Percentiles rank a stretch among this genome's conserved stretches.
Evolutionary conservation across 2,113 vertebrate species (phyloP).

Genomic region (Setophaga coronata): DNA sequence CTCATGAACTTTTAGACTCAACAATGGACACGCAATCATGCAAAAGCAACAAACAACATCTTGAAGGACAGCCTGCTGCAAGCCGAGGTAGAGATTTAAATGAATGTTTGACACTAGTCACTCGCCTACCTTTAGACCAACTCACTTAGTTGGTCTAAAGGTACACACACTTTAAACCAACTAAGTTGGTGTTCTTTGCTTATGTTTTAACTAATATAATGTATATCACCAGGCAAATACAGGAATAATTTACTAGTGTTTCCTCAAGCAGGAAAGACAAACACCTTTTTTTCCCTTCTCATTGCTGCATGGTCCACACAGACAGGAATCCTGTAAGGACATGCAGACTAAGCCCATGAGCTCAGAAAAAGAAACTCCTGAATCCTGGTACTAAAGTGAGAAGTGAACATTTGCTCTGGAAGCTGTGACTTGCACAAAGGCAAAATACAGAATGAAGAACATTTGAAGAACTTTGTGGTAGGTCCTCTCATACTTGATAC

Average conservation of each 20-base stretch:
- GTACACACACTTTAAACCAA: neutral
- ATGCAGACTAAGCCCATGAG: neutral
- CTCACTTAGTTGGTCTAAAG: neutral
- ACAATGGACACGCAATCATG: rapidly evolving
- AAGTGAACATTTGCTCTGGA: neutral
- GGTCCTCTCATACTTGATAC: neutral
- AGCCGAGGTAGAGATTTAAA: neutral
- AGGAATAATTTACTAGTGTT: neutral
- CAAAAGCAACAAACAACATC: neutral
- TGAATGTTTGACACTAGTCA: neutral
- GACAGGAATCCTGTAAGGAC: neutral
- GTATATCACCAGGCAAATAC: neutral
- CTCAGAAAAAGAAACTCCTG: neutral
- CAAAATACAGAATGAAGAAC: neutral
- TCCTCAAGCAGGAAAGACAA: neutral
- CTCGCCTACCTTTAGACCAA: too few relatives aligned
- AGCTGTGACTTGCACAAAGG: neutral
- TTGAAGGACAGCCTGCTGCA: neutral
- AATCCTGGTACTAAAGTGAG: neutral
- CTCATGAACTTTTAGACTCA: neutral
- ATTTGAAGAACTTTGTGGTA: neutral
- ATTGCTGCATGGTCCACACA: neutral
- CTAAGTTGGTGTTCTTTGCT: neutral
- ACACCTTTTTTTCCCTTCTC: neutral
- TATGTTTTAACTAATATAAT: neutral